A percentile compares a stretch with the other conserved stretches of the same genome.
These are phyloP conservation scores for Eudyptes chrysolophus DNA, from an alignment of 2,113 vertebrate genomes.

Conservation along the genomic window DNA sequence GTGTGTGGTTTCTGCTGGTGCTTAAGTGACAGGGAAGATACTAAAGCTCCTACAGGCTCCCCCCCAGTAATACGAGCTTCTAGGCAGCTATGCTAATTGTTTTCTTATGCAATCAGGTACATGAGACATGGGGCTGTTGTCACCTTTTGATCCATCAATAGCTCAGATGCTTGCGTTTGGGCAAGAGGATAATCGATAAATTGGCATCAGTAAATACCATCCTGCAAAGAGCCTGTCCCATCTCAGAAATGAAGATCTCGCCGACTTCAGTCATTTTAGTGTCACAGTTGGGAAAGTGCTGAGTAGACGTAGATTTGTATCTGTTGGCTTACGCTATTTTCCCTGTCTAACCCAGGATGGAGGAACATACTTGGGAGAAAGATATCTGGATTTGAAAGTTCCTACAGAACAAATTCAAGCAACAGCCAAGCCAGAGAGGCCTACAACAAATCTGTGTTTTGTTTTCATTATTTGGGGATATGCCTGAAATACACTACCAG, in stretches of 20 bases:
- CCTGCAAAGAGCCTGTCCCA: not conserved
- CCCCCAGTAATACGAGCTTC: not conserved
- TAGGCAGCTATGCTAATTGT: not conserved
- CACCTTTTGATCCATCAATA: not conserved
- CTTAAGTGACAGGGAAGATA: not conserved
- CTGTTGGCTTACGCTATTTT: rapidly evolving
- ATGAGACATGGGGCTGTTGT: not conserved
- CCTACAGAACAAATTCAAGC: not conserved
- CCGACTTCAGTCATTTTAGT: not conserved
- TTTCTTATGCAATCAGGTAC: not conserved
- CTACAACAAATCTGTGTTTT: not conserved
- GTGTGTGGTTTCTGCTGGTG: not conserved
- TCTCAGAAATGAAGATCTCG: not conserved
- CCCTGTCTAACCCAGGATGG: not conserved
- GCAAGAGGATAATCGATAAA: not conserved
- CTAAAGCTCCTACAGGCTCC: not conserved
- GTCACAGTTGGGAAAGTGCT: not conserved
- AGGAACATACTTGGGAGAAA: not conserved
- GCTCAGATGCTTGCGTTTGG: not conserved
- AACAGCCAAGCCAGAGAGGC: not conserved
- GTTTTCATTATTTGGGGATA: not conserved
- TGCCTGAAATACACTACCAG: not conserved
- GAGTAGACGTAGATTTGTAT: rapidly evolving
- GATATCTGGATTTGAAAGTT: not conserved
- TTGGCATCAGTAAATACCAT: not conserved